Conservation (phyloP, 23 tunicate species). For the Ciona savignyi region DNA sequence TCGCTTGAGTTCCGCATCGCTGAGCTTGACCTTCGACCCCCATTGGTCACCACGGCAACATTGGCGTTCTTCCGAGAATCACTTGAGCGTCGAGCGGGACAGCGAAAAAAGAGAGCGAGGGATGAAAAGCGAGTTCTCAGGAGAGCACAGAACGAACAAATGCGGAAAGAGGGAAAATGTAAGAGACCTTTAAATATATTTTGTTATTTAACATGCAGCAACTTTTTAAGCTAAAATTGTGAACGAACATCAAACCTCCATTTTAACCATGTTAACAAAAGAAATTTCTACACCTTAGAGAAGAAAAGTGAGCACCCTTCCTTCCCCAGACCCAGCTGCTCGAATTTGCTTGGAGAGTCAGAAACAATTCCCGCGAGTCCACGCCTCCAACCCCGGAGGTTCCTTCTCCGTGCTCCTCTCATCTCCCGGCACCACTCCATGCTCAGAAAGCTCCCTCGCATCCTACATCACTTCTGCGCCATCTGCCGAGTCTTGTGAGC, state of each 20-base stretch:
- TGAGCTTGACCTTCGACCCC: slow-evolving; percentile 85
- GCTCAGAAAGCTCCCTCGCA: background rate
- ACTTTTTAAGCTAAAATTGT: too few species aligned
- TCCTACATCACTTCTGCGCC: background rate
- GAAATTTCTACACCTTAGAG: too few species aligned
- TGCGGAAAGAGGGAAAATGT: slow-evolving; percentile 63
- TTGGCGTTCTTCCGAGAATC: slow-evolving; percentile 32
- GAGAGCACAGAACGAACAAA: slow-evolving; percentile 39
- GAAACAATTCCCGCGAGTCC: slow-evolving; percentile 48
- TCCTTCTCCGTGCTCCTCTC: slow-evolving; percentile 52
- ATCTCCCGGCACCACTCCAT: slow-evolving; percentile 15
- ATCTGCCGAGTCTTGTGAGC: background rate
- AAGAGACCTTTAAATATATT: background rate
- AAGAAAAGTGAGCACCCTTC: too few species aligned
- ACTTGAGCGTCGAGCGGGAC: slow-evolving; percentile 29
- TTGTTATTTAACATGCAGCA: too few species aligned
- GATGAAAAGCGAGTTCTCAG: slow-evolving; percentile 57
- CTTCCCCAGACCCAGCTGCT: slow-evolving; percentile 42
- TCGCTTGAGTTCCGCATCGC: slow-evolving; percentile 59
- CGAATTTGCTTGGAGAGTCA: slow-evolving; percentile 43
- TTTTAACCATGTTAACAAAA: too few species aligned
- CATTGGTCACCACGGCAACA: slow-evolving; percentile 44
- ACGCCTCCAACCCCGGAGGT: slow-evolving; percentile 3
- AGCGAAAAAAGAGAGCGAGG: slow-evolving; percentile 46
- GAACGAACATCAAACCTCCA: too few species aligned